Evolutionary conservation across 2,797 vertebrate genomes (phyloP).

Genomic region (Falco novaeseelandiae): DNA sequence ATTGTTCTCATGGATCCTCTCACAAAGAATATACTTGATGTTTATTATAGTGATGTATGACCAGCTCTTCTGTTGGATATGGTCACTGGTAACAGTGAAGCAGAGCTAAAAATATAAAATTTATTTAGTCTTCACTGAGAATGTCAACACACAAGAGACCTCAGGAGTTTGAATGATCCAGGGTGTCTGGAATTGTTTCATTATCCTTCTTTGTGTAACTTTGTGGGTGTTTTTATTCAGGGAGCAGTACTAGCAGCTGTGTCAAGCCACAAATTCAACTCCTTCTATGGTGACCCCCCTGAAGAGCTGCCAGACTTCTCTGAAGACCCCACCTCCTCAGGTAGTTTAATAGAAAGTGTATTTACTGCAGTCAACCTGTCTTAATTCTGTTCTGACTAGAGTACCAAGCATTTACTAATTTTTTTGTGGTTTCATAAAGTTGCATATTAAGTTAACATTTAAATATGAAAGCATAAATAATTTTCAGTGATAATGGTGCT

Average conservation of each 20-base stretch:
- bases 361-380: not conserved
- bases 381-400: not conserved
- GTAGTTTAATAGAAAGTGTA: constrained; percentile 73
- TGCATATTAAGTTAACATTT: not conserved
- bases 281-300: constrained; percentile 96
- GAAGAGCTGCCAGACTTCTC: constrained; percentile 96
- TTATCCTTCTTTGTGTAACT: constrained; percentile 33
- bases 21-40: not conserved
- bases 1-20: not conserved
- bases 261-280: constrained; percentile 99
- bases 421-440: not conserved
- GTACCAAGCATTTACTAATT: not conserved
- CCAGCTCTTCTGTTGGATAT: not conserved
- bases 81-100: not conserved
- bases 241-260: constrained; percentile 97
- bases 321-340: constrained; percentile 96
- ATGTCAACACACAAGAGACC: not conserved
- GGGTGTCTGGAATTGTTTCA: not conserved
- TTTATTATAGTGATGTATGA: not conserved
- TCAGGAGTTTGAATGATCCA: not conserved
- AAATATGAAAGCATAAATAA: not conserved
- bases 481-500: not conserved
- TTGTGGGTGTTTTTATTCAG: constrained; percentile 75
- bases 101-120: not conserved
- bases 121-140: not conserved